Evolutionary conservation across 2,113 vertebrate genomes (phyloP).

Genomic region (Plectropomus leopardus): DNA sequence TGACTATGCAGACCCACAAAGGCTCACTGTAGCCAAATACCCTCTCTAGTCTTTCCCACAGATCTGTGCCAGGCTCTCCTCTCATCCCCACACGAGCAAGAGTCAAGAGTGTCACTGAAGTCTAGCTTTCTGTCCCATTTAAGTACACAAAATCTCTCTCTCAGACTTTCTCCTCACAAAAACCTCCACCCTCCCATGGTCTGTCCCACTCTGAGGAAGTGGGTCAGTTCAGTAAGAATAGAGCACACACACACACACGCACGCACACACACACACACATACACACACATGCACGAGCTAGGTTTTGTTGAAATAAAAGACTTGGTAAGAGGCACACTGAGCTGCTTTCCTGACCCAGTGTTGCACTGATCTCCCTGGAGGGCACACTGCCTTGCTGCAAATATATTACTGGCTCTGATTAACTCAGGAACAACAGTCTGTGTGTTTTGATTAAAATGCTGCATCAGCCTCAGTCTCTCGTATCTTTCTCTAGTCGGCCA

Average conservation of each 20-base stretch:
- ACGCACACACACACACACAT: not conserved
- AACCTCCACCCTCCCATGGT: constrained; percentile 8
- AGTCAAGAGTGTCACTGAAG: constrained; percentile 37
- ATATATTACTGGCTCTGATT: not conserved
- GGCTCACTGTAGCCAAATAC: not conserved
- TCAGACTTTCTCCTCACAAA: constrained; percentile 31
- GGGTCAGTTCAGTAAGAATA: constrained; percentile 43
- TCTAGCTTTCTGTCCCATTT: constrained; percentile 14
- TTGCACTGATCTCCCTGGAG: constrained; percentile 2
- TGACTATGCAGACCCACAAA: not conserved
- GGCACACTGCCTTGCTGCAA: not conserved
- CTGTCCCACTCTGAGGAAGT: constrained; percentile 40
- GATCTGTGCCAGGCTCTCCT: constrained; percentile 15
- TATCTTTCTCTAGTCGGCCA: not conserved
- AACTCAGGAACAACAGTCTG: not conserved
- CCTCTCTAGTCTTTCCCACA: constrained; percentile 9
- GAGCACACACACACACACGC: not conserved
- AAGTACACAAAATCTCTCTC: constrained; percentile 23
- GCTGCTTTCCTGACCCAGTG: constrained; percentile 15
- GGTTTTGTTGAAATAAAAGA: constrained; percentile 18
- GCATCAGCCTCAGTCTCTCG: not conserved
- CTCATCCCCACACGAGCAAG: not conserved
- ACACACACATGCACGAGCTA: not conserved
- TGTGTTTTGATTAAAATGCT: constrained; percentile 1
- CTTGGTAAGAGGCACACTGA: constrained; percentile 13